Conservation (phyloP, 2,888 invertebrate genomes). For the Aromia moschata region DNA sequence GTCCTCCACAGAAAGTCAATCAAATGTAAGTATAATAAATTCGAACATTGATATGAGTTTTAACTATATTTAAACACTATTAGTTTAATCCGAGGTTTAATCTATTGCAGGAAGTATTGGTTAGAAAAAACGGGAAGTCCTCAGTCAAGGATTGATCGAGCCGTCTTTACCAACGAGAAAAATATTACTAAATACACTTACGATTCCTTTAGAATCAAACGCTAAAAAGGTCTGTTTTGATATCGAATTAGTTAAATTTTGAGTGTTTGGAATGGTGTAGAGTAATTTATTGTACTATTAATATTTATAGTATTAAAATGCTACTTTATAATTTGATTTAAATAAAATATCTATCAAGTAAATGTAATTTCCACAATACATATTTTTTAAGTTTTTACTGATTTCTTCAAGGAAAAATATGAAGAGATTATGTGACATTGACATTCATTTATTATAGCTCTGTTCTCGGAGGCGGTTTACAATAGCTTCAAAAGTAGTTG, state of each 20-base stretch:
- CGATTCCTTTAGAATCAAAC: constrained; percentile 47
- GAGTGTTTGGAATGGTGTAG: not conserved
- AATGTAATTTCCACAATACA: too few relatives aligned
- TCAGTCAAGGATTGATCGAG: constrained; percentile 76
- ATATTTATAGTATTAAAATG: not conserved
- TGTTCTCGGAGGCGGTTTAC: too few relatives aligned
- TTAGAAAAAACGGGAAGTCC: constrained; percentile 78
- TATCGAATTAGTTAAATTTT: not conserved
- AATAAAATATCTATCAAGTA: too few relatives aligned
- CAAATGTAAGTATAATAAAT: constrained; percentile 68
- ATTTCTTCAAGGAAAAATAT: too few relatives aligned
- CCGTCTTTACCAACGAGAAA: constrained; percentile 73
- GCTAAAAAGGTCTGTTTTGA: constrained; percentile 30
- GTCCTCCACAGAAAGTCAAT: constrained; percentile 67
- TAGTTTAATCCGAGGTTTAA: constrained; percentile 15
- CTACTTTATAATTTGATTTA: too few relatives aligned
- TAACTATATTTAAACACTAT: constrained; percentile 11
- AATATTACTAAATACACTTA: constrained; percentile 62
- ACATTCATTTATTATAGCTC: too few relatives aligned
- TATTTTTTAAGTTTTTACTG: too few relatives aligned
- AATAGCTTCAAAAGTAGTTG: too few relatives aligned
- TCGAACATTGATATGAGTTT: constrained; percentile 16
- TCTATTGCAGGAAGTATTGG: constrained; percentile 66
- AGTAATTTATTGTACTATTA: not conserved
- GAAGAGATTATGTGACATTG: too few relatives aligned